Evolutionary conservation across 2,113 vertebrate species (phyloP).

Genomic region (Butorides virescens): DNA sequence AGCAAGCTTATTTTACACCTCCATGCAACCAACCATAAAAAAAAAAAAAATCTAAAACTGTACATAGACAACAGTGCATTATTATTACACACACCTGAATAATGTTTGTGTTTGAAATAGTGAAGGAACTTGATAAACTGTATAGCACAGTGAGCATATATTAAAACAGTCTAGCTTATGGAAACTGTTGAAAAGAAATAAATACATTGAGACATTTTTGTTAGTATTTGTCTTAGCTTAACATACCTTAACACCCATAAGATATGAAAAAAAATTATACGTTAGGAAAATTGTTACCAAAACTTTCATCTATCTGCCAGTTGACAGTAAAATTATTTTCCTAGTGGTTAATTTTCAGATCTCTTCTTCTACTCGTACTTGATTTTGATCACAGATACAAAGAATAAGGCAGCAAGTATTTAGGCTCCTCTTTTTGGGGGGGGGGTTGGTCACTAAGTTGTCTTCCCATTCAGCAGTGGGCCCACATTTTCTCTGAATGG

Average conservation of each 20-base stretch:
- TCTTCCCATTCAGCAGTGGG: background rate
- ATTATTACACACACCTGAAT: background rate
- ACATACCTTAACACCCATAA: background rate
- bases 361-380: background rate
- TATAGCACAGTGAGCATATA: background rate
- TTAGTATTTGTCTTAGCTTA: background rate
- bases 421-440: background rate
- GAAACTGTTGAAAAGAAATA: background rate
- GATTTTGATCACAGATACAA: background rate
- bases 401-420: background rate
- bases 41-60: background rate
- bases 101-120: background rate
- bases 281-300: background rate
- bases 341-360: background rate
- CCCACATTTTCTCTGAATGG: background rate
- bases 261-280: background rate
- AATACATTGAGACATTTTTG: background rate
- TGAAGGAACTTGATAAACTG: background rate
- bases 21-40: background rate
- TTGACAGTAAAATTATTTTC: background rate
- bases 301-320: background rate
- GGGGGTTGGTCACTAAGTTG: background rate
- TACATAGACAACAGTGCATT: background rate
- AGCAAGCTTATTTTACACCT: background rate
- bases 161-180: background rate